Percentiles rank a stretch among this genome's conserved stretches.
phyloP scores from a whole-genome alignment of 2,113 vertebrate genomes.

The Pelvicachromis taeniatus region DNA sequence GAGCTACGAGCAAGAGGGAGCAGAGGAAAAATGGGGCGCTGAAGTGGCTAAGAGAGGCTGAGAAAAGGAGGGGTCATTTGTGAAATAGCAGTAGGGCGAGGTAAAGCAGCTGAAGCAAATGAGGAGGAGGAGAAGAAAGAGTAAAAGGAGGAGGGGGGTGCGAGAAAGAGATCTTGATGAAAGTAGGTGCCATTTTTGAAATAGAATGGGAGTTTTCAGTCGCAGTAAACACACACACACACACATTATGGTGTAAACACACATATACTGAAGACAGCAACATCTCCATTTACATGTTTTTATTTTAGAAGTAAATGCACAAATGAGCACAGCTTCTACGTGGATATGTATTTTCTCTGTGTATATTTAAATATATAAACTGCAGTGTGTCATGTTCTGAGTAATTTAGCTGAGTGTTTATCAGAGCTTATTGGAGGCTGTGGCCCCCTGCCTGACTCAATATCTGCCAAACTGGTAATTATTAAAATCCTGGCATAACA shows the following conservation, averaged over 20 bases:
- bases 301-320: background rate
- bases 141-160: background rate
- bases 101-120: background rate
- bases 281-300: background rate
- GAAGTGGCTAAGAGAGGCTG: slow-evolving; percentile 33
- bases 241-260: background rate
- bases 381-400: background rate
- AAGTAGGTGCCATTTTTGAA: background rate
- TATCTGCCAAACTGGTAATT: background rate
- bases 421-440: slow-evolving; percentile 1
- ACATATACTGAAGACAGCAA: background rate
- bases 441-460: background rate
- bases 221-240: background rate
- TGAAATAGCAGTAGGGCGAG: slow-evolving; percentile 27
- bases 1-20: slow-evolving; percentile 25
- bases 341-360: background rate
- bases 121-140: background rate
- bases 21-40: slow-evolving; percentile 8
- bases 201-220: background rate
- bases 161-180: background rate
- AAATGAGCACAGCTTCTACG: background rate
- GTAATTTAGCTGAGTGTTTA: slow-evolving; percentile 7
- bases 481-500: background rate
- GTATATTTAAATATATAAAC: background rate
- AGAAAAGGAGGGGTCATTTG: slow-evolving; percentile 44